Evolutionary conservation across 1,140 invertebrate species (phyloP).

Genomic region (Agraylea sexmaculata): DNA sequence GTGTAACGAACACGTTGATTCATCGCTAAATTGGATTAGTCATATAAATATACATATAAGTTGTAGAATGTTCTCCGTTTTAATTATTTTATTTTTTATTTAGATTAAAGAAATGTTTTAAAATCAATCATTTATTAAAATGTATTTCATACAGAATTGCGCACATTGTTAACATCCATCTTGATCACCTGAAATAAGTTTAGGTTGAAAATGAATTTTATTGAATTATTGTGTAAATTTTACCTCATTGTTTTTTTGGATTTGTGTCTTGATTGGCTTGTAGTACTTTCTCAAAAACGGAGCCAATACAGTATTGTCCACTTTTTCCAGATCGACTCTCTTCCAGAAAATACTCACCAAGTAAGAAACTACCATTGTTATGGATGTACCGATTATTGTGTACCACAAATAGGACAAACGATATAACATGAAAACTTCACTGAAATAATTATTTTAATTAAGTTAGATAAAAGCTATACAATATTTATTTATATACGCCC

Average conservation of each 20-base stretch:
- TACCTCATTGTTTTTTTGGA: too few species aligned
- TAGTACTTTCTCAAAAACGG: slow-evolving; percentile 37
- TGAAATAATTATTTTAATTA: slow-evolving; percentile 25
- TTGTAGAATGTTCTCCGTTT: too few species aligned
- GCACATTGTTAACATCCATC: background rate
- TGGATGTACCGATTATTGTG: slow-evolving; percentile 43
- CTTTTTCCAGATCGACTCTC: slow-evolving; percentile 25
- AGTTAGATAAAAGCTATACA: background rate
- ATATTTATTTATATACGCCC: too few species aligned
- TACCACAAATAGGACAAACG: slow-evolving; percentile 57
- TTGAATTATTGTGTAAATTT: slow-evolving; percentile 1
- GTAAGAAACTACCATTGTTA: slow-evolving; percentile 40
- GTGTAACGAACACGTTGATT: too few species aligned
- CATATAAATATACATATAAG: too few species aligned
- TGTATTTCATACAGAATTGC: too few species aligned
- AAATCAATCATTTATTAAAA: too few species aligned
- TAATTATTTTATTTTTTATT: too few species aligned
- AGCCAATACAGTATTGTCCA: slow-evolving; percentile 33
- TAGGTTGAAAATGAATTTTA: background rate
- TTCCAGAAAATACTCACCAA: slow-evolving; percentile 37
- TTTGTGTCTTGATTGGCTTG: background rate
- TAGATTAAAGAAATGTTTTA: too few species aligned
- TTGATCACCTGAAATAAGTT: background rate
- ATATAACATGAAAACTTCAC: slow-evolving; percentile 36
- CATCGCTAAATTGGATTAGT: too few species aligned